phyloP scores from a whole-genome alignment of 2,113 vertebrate genomes.

The Forbesichthys agassizii region DNA sequence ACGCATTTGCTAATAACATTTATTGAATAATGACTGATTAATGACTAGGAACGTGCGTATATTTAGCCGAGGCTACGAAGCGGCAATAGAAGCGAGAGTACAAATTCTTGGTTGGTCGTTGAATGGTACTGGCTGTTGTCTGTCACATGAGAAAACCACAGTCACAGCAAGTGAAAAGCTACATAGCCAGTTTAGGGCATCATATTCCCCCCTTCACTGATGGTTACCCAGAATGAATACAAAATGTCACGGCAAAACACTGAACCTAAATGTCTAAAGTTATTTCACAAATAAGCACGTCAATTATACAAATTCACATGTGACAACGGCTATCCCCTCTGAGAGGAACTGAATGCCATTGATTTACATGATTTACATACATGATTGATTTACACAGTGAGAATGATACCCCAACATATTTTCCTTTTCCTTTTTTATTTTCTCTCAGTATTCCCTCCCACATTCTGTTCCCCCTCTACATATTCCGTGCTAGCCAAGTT shows the following conservation, averaged over 20 bases:
- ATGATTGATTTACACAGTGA: conserved; percentile 8
- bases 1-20: background rate
- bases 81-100: conserved; percentile 25
- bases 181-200: background rate
- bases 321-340: conserved; percentile 3
- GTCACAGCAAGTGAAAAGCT: conserved; percentile 20
- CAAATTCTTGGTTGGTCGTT: conserved; percentile 38
- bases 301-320: background rate
- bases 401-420: conserved; percentile 1
- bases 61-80: conserved; percentile 14
- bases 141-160: conserved; percentile 15
- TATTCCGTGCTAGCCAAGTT: background rate
- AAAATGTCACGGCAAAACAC: conserved; percentile 4
- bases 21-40: conserved; percentile 20
- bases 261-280: background rate
- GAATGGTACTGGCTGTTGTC: conserved; percentile 12
- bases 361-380: conserved; percentile 18
- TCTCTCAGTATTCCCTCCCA: background rate
- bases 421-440: conserved; percentile 11
- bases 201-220: background rate
- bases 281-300: background rate
- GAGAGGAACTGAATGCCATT: conserved; percentile 12
- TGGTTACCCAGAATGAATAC: background rate
- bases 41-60: background rate
- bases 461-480: background rate